phyloP scores from a whole-genome alignment of 2,797 vertebrate species.

The Ceryle rudis region DNA sequence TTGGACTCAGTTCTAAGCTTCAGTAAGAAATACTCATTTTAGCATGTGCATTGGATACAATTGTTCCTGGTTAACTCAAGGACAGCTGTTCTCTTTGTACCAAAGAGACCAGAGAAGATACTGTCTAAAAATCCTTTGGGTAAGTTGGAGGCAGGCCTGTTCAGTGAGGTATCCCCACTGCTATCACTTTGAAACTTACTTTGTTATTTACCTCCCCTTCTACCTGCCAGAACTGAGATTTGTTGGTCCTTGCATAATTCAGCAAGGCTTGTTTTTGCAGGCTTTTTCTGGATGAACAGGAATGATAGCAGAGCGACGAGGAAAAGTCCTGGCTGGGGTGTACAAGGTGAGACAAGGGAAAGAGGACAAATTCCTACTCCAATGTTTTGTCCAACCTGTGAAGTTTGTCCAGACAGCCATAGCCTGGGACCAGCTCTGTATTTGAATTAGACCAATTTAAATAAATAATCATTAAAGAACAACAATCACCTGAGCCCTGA shows the following conservation, averaged over 20 bases:
- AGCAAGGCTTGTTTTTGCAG: slow-evolving; percentile 49
- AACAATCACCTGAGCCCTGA: not conserved
- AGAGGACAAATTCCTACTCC: not conserved
- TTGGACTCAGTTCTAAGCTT: not conserved
- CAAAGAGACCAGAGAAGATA: not conserved
- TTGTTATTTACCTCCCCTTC: slow-evolving; percentile 17
- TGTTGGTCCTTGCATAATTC: slow-evolving; percentile 38
- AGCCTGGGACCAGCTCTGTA: not conserved
- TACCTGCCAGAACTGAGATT: slow-evolving; percentile 2
- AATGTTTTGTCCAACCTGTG: not conserved
- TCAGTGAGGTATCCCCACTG: not conserved
- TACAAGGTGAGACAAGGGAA: fast-evolving
- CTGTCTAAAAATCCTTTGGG: not conserved
- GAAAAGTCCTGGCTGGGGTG: not conserved
- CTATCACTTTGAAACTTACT: not conserved
- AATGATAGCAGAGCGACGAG: fast-evolving
- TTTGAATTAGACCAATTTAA: slow-evolving; percentile 30
- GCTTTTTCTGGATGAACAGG: slow-evolving; percentile 7
- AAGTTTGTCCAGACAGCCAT: not conserved
- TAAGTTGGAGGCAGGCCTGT: not conserved
- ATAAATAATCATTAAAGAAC: slow-evolving; percentile 46
- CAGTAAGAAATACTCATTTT: not conserved
- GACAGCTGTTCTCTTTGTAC: not conserved
- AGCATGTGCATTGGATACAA: not conserved
- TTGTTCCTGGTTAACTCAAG: not conserved